Evolutionary conservation across 2,797 vertebrate genomes (phyloP).

Genomic region (Pteronotus mesoamericanus): DNA sequence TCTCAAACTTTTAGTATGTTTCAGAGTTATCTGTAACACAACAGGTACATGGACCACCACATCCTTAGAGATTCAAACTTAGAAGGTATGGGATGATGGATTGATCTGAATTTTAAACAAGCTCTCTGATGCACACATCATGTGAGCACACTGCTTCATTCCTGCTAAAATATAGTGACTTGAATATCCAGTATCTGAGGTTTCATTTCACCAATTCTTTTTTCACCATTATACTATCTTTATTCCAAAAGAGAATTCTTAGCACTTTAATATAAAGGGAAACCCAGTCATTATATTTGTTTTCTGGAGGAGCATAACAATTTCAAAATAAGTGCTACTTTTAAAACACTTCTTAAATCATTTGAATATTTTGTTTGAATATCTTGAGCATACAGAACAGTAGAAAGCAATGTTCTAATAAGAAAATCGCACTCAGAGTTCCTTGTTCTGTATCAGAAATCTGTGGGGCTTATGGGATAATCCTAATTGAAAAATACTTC

Average conservation of each 20-base stretch:
- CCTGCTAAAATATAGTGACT: neutral
- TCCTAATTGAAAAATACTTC: neutral
- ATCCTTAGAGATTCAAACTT: neutral
- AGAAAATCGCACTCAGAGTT: neutral
- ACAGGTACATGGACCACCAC: neutral
- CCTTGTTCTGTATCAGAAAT: neutral
- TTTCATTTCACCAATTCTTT: neutral
- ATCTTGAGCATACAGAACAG: neutral
- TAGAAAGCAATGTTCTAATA: neutral
- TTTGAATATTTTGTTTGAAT: neutral
- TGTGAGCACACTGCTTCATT: neutral
- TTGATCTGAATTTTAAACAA: neutral
- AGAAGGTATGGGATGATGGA: neutral
- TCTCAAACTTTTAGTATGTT: neutral
- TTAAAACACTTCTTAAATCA: neutral
- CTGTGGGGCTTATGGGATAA: neutral
- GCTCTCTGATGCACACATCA: neutral
- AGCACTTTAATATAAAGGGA: conserved; percentile 10
- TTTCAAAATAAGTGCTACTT: conserved; percentile 9
- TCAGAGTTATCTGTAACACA: neutral
- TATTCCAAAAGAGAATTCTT: conserved; percentile 17
- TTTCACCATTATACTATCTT: neutral
- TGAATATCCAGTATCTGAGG: neutral
- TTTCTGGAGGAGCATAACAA: neutral
- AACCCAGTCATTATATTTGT: neutral